Conservation (phyloP, 1,140 invertebrate species). For the Helicorthomorpha holstii region DNA sequence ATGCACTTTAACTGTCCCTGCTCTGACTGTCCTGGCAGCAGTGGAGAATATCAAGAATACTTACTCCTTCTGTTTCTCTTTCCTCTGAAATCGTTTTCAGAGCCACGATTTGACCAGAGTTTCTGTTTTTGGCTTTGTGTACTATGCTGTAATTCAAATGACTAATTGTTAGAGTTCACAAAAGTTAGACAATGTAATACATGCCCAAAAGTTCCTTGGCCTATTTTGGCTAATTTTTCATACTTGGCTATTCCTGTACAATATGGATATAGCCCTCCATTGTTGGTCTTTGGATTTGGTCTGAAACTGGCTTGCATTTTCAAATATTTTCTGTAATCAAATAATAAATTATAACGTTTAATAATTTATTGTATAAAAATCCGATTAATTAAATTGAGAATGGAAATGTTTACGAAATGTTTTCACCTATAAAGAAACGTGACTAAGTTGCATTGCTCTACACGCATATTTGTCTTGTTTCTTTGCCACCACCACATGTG, state of each 20-base stretch:
- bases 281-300: slow-evolving; percentile 34
- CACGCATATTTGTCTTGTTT: too few relatives aligned
- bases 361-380: too few relatives aligned
- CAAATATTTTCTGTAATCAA: too few relatives aligned
- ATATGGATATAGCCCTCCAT: slow-evolving; percentile 75
- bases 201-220: slow-evolving; percentile 93
- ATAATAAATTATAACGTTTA: too few relatives aligned
- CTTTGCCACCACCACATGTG: too few relatives aligned
- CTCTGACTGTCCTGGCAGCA: slow-evolving; percentile 75
- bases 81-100: slow-evolving; percentile 99
- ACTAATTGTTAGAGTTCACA: background rate
- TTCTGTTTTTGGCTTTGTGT: slow-evolving; percentile 84
- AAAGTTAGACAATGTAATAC: slow-evolving; percentile 13
- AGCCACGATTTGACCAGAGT: slow-evolving; percentile 79
- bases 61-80: slow-evolving; percentile 96
- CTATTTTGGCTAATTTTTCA: slow-evolving; percentile 93
- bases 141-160: slow-evolving; percentile 59
- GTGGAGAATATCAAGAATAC: slow-evolving; percentile 31
- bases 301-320: too few relatives aligned
- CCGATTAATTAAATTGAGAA: too few relatives aligned
- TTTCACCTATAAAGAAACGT: too few relatives aligned
- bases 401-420: too few relatives aligned
- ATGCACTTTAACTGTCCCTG: slow-evolving; percentile 91
- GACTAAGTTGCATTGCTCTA: too few relatives aligned
- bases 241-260: slow-evolving; percentile 87